These are phyloP conservation scores for Dendronephthya gigantea DNA, from an alignment of 64 coral and sea anemone species.

Conservation along the genomic window DNA sequence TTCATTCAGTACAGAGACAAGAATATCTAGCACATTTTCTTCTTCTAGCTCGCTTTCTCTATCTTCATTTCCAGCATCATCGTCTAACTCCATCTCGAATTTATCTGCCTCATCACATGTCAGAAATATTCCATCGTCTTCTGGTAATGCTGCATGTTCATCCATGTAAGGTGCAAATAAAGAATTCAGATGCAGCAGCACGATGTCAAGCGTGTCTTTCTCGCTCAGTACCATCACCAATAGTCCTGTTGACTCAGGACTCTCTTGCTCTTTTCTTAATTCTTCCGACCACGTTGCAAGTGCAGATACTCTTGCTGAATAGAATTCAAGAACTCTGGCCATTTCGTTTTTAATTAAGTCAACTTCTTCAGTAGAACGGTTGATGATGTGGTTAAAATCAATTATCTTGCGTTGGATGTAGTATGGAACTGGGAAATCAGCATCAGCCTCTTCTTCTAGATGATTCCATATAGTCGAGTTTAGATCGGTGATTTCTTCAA, in stretches of 20 bases:
- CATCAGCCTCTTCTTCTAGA: constrained; percentile 8
- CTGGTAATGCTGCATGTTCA: not conserved
- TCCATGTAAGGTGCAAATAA: not conserved
- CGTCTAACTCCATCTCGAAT: not conserved
- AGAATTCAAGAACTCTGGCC: constrained; percentile 1
- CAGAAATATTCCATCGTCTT: not conserved
- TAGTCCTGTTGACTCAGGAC: not conserved
- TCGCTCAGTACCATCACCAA: not conserved
- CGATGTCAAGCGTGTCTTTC: not conserved
- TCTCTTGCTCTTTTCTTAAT: constrained; percentile 10
- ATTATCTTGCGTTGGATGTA: constrained; percentile 25
- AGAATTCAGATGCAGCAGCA: not conserved
- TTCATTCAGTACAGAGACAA: constrained; percentile 25
- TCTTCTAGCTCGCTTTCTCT: not conserved
- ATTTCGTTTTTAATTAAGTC: constrained; percentile 30
- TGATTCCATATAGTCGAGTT: constrained; percentile 33
- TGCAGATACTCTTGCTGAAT: too few relatives aligned
- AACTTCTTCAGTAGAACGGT: constrained; percentile 30
- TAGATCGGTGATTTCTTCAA: constrained; percentile 28
- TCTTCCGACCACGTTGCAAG: too few relatives aligned
- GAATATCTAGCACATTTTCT: constrained; percentile 17
- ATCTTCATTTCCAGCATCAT: not conserved
- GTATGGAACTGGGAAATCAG: constrained; percentile 18
- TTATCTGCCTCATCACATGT: not conserved
- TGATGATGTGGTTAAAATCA: constrained; percentile 17